A percentile compares a stretch with the other conserved stretches of the same genome.
Conservation (phyloP, 2,888 invertebrate genomes). For the Leptopilina syphax region DNA sequence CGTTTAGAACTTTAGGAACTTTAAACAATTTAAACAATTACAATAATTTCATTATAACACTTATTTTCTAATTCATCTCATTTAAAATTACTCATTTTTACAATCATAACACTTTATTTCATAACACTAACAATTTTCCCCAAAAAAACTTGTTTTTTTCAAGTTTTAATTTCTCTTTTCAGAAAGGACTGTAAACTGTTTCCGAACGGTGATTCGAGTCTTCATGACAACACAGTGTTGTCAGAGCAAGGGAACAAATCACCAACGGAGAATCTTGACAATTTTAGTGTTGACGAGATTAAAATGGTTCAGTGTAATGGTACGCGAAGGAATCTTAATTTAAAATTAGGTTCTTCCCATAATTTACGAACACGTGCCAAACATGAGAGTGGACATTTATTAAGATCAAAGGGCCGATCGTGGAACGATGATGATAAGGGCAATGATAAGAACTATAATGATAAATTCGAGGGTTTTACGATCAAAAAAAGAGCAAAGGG, state of each 20-base stretch:
- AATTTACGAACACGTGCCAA: conserved; percentile 73
- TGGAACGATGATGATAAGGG: conserved; percentile 70
- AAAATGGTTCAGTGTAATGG: conserved; percentile 75
- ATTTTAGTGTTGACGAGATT: conserved; percentile 66
- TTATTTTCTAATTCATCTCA: too few species aligned
- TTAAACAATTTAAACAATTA: too few species aligned
- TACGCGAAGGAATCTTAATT: conserved; percentile 69
- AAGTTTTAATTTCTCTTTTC: conserved; percentile 25
- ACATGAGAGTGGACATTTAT: conserved; percentile 73
- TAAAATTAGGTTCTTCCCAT: conserved; percentile 70
- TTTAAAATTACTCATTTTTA: too few species aligned
- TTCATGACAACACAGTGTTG: conserved; percentile 63
- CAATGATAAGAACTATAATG: conserved; percentile 61
- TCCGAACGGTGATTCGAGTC: conserved; percentile 68
- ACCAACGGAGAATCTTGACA: conserved; percentile 62
- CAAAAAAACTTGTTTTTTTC: not conserved
- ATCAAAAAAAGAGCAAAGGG: conserved; percentile 75
- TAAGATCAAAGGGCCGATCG: conserved; percentile 73
- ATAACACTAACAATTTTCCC: too few species aligned
- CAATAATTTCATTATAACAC: too few species aligned
- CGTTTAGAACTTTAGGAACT: not conserved
- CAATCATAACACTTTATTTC: too few species aligned
- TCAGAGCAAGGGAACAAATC: conserved; percentile 60
- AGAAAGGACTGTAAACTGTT: conserved; percentile 72
- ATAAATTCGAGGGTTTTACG: conserved; percentile 72